Evolutionary conservation across 2,113 vertebrate species (phyloP).

Genomic region (Pseudorhombus dupliciocellatus): DNA sequence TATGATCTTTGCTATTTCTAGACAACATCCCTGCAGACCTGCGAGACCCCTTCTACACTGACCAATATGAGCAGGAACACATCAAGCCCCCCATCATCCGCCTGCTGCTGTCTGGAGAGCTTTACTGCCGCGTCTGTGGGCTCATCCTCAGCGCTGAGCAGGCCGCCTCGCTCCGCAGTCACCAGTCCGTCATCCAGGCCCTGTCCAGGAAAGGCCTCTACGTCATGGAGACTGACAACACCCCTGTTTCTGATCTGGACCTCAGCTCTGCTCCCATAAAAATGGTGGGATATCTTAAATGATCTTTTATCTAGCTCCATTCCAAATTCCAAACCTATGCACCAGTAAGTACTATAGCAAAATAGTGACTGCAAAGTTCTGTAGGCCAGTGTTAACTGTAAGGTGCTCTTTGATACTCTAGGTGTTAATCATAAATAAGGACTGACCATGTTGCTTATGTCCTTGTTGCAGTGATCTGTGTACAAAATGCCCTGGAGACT

Average conservation of each 20-base stretch:
- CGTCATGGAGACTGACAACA: conserved; percentile 90
- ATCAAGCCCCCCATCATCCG: conserved; percentile 92
- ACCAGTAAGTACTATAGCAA: neutral
- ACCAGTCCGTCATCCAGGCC: conserved; percentile 91
- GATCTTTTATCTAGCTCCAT: neutral
- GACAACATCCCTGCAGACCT: conserved; percentile 93
- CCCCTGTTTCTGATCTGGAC: conserved; percentile 87
- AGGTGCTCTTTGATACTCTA: neutral
- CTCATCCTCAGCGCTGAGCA: conserved; percentile 91
- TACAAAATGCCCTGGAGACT: no score
- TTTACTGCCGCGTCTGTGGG: conserved; percentile 91
- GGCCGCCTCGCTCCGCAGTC: conserved; percentile 85
- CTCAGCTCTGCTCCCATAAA: conserved; percentile 89
- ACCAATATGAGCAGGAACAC: conserved; percentile 97
- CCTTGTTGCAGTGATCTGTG: neutral
- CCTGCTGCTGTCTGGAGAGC: conserved; percentile 90
- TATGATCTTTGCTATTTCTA: conserved; percentile 54
- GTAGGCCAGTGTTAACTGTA: neutral
- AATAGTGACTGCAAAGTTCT: neutral
- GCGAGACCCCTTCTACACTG: conserved; percentile 92
- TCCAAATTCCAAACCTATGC: no score
- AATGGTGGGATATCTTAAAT: conserved; percentile 86
- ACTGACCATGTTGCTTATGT: no score
- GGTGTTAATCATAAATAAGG: neutral
- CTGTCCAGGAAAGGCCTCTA: conserved; percentile 92